Evolutionary conservation across 2,888 invertebrate genomes (phyloP), one percentile per base, ranked within the genome.

Genomic region (Parapristionchus giblindavisi): DNA sequence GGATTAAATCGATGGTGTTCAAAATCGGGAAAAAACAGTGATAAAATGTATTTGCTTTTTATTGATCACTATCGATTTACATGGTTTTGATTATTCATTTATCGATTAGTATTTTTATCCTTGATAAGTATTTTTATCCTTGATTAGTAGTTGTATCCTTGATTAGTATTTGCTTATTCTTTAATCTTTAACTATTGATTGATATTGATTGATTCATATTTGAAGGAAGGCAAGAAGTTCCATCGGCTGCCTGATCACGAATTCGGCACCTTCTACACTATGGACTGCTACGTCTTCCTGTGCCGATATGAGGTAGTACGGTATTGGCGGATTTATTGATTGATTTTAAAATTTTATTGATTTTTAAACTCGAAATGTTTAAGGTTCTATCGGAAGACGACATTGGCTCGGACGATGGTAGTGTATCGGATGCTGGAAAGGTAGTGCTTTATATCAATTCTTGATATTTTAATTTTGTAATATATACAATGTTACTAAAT

Each of bases 281-380:
- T 92, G 84, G 98, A 99, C 89, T 98, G 97, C 89, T 99, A 99
- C 88, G 98, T 99, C 65, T 98, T 98, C 90, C 91, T 99, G 21
- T 99, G 98, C 88, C 92, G 96, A 84, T 99, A 99, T 89, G 94
- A 96, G 92, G 92, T 95, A 24, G 43, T 17, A 43, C 43, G 43
- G 17, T 8, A 17, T 29, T 27, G 43, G 17, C 17, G 17, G 14
- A 17, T 56, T n/a, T 11, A 14, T 17, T 56, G 11, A 14, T 56
- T 36, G 36, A 32, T 61, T 61, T 2, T 32, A 17, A 11, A 14
- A 1, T 27, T 36, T 36, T 63, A 29, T 40, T 8, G 38, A 32
- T 36, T 63, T 5, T 38, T 38, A 61, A 5, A 34, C 27, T 21
- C 8, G 17, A 4, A 6, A n/a, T 34, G 54, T 36, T 52, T 11